Conservation (phyloP, 1,140 invertebrate species). For the Uloborus diversus region DNA sequence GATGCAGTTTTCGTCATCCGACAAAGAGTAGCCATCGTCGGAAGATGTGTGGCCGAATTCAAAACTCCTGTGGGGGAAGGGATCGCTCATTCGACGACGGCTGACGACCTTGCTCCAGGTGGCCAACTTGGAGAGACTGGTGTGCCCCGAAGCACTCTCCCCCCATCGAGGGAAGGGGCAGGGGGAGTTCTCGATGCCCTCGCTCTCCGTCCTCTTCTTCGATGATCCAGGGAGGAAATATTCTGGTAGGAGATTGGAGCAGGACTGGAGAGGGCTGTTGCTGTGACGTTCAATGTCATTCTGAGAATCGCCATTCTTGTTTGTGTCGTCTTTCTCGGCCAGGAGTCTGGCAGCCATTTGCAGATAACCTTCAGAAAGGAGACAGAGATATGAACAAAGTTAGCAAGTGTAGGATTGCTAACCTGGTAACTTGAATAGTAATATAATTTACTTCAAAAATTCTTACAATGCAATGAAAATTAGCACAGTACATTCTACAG, state of each 20-base stretch:
- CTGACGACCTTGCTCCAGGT: slow-evolving; percentile 45
- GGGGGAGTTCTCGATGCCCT: slow-evolving; percentile 30
- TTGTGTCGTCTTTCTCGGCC: not conserved
- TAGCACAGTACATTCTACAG: too few species aligned
- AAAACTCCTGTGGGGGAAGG: slow-evolving; percentile 13
- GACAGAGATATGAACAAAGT: too few species aligned
- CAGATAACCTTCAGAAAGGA: not conserved
- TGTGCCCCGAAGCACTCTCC: slow-evolving; percentile 32
- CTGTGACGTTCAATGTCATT: not conserved
- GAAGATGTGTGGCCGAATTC: not conserved
- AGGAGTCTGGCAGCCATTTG: not conserved
- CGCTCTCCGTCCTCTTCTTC: slow-evolving; percentile 9
- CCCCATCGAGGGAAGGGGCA: slow-evolving; percentile 41
- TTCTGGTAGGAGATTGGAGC: slow-evolving; percentile 41
- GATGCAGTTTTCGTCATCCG: slow-evolving; percentile 7
- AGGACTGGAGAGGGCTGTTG: slow-evolving; percentile 32
- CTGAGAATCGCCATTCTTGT: not conserved
- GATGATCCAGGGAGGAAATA: not conserved
- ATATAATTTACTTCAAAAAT: too few species aligned
- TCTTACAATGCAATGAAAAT: too few species aligned
- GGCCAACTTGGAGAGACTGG: slow-evolving; percentile 43
- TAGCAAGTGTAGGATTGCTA: too few species aligned
- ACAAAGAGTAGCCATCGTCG: not conserved
- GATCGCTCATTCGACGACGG: slow-evolving; percentile 34
- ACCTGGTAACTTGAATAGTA: too few species aligned